Evolutionary conservation across 2,888 invertebrate species (phyloP).

Genomic region (Acanthopleura granulata): DNA sequence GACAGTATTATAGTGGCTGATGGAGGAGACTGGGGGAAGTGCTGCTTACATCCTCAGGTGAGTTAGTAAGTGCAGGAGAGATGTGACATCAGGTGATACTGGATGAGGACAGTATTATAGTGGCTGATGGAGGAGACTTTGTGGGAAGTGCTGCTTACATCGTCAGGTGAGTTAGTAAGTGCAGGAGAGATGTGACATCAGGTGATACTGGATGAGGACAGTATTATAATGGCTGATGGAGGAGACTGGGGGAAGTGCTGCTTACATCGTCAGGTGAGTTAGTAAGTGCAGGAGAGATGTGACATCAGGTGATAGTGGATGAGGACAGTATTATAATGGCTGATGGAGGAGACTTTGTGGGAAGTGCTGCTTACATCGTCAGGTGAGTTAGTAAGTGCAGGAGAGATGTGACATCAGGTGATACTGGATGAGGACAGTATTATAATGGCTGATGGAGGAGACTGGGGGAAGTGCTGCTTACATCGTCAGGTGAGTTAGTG

Average conservation of each 20-base stretch:
- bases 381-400: constrained; percentile 64
- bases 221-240: constrained; percentile 75
- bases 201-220: constrained; percentile 72
- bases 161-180: constrained; percentile 65
- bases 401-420: not conserved
- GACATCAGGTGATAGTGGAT: no score
- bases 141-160: constrained; percentile 76
- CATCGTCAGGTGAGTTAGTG: constrained; percentile 70
- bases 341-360: constrained; percentile 74
- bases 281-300: not conserved
- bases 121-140: constrained; percentile 77
- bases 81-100: no score
- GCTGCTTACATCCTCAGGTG: constrained; percentile 75
- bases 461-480: constrained; percentile 76
- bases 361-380: constrained; percentile 75
- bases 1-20: constrained; percentile 56
- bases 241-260: constrained; percentile 76
- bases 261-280: constrained; percentile 73
- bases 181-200: not conserved
- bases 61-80: not conserved
- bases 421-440: no score
- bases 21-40: constrained; percentile 74
- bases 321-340: no score
- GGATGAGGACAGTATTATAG: constrained; percentile 56
- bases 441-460: constrained; percentile 76